Conservation (phyloP, 2,797 vertebrate genomes). For the Anisognathus igniventris region DNA sequence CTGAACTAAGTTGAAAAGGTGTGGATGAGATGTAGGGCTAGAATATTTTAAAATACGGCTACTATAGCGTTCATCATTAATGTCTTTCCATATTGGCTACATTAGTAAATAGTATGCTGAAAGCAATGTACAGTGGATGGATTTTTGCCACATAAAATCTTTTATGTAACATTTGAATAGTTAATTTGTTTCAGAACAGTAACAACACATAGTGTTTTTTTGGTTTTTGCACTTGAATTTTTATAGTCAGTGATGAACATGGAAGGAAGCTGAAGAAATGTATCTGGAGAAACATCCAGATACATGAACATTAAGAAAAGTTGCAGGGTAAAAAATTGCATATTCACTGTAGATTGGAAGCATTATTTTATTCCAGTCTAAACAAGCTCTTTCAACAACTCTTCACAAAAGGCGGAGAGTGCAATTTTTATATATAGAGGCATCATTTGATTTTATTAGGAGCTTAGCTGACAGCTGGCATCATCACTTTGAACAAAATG, state of each 20-base stretch:
- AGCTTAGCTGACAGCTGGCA: background rate
- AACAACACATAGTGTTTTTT: background rate
- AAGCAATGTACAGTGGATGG: accelerated
- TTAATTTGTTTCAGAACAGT: background rate
- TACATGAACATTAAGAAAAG: background rate
- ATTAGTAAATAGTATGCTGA: background rate
- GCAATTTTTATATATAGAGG: background rate
- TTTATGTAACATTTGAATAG: background rate
- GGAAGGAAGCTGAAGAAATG: background rate
- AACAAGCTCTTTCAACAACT: background rate
- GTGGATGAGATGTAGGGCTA: background rate
- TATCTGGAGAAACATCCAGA: background rate
- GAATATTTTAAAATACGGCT: background rate
- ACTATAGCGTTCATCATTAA: background rate
- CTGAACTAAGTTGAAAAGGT: background rate
- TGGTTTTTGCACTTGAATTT: background rate
- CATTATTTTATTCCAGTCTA: background rate
- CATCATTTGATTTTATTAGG: background rate
- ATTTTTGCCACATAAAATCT: background rate
- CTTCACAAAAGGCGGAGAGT: background rate
- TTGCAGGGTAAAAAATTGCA: background rate
- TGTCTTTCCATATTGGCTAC: background rate
- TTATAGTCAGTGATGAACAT: background rate
- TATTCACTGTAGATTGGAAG: background rate
- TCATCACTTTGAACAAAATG: background rate